These are phyloP conservation scores for Chaunax sp. DNA, from an alignment of 2,797 vertebrate genomes.

Conservation along the genomic window DNA sequence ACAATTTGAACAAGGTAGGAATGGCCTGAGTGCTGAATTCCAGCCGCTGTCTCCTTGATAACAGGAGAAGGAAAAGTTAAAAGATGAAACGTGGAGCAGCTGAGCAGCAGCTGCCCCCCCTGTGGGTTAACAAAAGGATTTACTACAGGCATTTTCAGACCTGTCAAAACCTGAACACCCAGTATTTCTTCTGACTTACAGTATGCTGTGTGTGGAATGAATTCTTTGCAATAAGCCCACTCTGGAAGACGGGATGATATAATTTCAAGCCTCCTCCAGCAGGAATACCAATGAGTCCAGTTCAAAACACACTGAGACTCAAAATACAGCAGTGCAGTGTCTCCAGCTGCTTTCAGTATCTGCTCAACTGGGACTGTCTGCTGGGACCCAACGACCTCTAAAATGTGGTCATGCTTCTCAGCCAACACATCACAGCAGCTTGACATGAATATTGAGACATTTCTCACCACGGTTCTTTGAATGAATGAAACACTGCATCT, in stretches of 20 bases:
- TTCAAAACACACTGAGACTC: slow-evolving; percentile 16
- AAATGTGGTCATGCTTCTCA: slow-evolving; percentile 30
- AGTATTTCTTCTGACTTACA: too few relatives aligned
- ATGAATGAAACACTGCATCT: too few relatives aligned
- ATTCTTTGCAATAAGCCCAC: too few relatives aligned
- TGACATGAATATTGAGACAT: too few relatives aligned
- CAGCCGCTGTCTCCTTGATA: slow-evolving; percentile 23
- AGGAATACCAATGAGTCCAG: slow-evolving; percentile 50
- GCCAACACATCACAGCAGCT: too few relatives aligned
- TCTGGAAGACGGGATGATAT: slow-evolving; percentile 42
- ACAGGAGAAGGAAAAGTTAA: slow-evolving; percentile 17
- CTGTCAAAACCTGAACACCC: too few relatives aligned
- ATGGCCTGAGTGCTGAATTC: background rate
- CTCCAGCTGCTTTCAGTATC: slow-evolving; percentile 21
- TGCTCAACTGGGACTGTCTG: slow-evolving; percentile 26
- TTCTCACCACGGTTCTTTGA: too few relatives aligned
- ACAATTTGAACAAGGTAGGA: slow-evolving; percentile 4
- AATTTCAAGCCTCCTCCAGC: slow-evolving; percentile 41
- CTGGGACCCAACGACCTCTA: slow-evolving; percentile 22
- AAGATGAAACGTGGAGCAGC: background rate
- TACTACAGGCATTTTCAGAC: too few relatives aligned
- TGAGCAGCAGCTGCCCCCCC: slow-evolving; percentile 11
- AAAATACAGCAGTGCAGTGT: too few relatives aligned
- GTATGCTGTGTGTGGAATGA: slow-evolving; percentile 17
- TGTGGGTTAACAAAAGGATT: slow-evolving; percentile 16